These are phyloP conservation scores for Drosophila insularis DNA, from an alignment of 1,140 invertebrate genomes.

Conservation along the genomic window DNA sequence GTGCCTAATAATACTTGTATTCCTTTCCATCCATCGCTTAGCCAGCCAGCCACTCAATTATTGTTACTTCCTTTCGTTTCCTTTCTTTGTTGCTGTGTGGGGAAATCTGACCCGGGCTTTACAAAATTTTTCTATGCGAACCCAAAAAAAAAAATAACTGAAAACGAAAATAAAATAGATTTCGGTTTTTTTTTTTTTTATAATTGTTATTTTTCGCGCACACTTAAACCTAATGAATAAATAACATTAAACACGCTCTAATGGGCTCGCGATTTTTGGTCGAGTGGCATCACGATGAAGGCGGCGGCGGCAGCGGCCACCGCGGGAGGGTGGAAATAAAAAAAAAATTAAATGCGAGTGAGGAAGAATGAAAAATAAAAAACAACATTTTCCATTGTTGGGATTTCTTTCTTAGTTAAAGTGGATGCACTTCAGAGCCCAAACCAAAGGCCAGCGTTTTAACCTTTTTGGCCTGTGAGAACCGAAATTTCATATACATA, in stretches of 20 bases:
- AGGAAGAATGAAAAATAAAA: conserved; percentile 51
- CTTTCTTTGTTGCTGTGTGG: background rate
- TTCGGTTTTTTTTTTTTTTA: conserved; percentile 52
- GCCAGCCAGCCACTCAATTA: conserved; percentile 66
- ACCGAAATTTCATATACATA: conserved; percentile 45
- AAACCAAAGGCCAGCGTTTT: conserved; percentile 25
- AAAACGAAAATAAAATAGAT: conserved; percentile 9
- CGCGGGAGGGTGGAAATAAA: conserved; percentile 65
- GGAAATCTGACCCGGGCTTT: conserved; percentile 70
- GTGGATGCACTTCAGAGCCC: conserved; percentile 50
- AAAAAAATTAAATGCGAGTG: conserved; percentile 52
- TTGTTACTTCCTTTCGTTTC: conserved; percentile 50
- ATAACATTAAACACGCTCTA: conserved; percentile 81
- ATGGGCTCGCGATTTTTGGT: conserved; percentile 66
- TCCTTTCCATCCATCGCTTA: conserved; percentile 32
- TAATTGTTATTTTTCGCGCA: conserved; percentile 81
- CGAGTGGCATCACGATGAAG: conserved; percentile 28
- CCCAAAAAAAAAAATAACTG: conserved; percentile 44
- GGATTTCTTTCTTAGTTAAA: conserved; percentile 41
- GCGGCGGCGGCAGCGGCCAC: conserved; percentile 3
- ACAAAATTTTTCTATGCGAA: conserved; percentile 41
- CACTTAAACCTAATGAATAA: conserved; percentile 81
- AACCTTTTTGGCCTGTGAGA: conserved; percentile 44
- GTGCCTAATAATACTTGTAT: conserved; percentile 47
- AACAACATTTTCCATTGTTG: conserved; percentile 71